Conservation (phyloP, 2,113 vertebrate species). For the Triplophysa tibetana region DNA sequence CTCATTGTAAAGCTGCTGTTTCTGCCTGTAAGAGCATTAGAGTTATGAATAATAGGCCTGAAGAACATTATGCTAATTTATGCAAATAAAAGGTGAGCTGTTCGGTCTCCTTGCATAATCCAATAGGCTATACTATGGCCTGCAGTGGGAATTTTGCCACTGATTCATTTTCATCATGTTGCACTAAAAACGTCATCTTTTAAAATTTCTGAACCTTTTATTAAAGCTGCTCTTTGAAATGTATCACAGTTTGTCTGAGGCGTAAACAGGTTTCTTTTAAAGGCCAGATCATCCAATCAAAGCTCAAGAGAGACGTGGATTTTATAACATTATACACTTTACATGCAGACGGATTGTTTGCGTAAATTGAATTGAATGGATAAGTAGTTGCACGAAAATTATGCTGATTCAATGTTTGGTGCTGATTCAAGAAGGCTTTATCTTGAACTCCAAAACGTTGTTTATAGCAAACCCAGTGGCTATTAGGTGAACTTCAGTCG, state of each 20-base stretch:
- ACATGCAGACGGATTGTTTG: no score
- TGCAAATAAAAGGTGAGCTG: conserved; percentile 36
- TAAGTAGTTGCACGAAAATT: neutral
- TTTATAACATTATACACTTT: no score
- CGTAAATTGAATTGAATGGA: neutral
- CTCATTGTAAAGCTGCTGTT: conserved; percentile 10
- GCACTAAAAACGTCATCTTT: neutral
- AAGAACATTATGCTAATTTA: conserved; percentile 32
- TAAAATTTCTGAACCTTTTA: neutral
- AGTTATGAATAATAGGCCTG: conserved; percentile 24
- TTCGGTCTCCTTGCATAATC: conserved; percentile 11
- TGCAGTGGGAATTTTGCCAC: conserved; percentile 15
- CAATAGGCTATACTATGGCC: neutral
- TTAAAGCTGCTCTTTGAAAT: neutral
- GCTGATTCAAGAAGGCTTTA: no score
- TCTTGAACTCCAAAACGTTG: no score
- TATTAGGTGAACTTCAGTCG: no score
- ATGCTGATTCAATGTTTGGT: no score
- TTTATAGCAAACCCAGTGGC: no score
- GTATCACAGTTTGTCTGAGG: neutral
- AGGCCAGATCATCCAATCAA: neutral
- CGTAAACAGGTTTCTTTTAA: neutral
- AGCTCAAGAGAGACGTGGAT: no score
- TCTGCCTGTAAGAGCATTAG: neutral
- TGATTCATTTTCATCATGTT: conserved; percentile 10